These are phyloP conservation scores for Dicaeum eximium DNA, from an alignment of 2,113 vertebrate genomes.

Conservation along the genomic window DNA sequence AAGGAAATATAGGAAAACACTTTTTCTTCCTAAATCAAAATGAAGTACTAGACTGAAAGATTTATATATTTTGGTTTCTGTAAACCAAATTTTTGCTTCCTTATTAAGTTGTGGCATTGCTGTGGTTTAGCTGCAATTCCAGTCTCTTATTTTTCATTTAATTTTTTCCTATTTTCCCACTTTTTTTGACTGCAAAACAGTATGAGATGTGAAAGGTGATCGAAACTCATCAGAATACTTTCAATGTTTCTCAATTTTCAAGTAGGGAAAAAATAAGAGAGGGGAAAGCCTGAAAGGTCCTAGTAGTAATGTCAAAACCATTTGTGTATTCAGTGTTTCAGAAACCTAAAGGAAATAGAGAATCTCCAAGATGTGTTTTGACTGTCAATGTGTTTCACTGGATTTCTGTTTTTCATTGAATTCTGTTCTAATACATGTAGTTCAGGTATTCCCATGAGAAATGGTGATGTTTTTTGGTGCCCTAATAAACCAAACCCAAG, in stretches of 20 bases:
- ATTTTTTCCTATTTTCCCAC: neutral
- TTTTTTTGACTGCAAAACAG: neutral
- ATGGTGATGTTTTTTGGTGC: neutral
- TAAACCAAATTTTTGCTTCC: neutral
- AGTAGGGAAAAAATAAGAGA: neutral
- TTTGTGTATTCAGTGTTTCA: neutral
- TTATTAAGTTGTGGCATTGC: neutral
- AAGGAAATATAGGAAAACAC: neutral
- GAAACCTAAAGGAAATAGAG: neutral
- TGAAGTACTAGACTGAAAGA: neutral
- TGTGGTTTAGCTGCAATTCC: neutral
- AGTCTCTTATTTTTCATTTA: neutral
- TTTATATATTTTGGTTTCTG: conserved; percentile 12
- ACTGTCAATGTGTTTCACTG: neutral
- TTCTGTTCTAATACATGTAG: neutral
- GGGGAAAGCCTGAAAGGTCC: neutral
- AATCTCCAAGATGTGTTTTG: neutral
- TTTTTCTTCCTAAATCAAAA: neutral
- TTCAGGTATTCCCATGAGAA: neutral
- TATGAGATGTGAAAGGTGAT: neutral
- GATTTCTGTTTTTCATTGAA: neutral
- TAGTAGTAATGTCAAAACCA: neutral
- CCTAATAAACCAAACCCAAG: neutral
- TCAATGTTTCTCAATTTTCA: neutral
- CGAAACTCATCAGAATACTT: neutral